Evolutionary conservation across 2,888 invertebrate species (phyloP), one percentile per base, ranked within the genome.

Genomic region (Diarsia dahlii): DNA sequence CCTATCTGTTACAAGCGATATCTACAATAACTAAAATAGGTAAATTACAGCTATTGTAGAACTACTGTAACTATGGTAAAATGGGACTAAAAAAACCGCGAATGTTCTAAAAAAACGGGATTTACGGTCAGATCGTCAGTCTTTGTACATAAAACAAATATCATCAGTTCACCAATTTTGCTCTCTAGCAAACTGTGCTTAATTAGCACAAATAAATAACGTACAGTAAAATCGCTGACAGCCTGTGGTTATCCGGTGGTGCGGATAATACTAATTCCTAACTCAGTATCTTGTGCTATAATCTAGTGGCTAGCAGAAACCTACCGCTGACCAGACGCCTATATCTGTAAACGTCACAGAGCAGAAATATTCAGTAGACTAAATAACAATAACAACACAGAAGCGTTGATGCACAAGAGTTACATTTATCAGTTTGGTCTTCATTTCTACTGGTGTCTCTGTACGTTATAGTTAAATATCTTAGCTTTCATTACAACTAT

Each of bases 231-330:
- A 45, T 39, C 15, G 12, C 12, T 10, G 20, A n/a, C 2, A 34
- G 8, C 18, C 10, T 2, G 60, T 15, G n/a, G 48, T 67, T 76
- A 80, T 85, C 65, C 60, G 45, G 8, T 23, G 10, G 50, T 60
- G 70, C 71, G 76, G 80, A 80, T 62, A 73, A 20, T 23, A 34
- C 70, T 86, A 87, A 86, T 88, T 88, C 80, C 74, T 85, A 72
- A 50, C 76, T 71, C 62, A 39, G 28, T 88, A 88, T 88, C 86
- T 90, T 71, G 78, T 76, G 79, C 80, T 84, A 84, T 89, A 89
- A 89, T 91, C 89, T 86, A 84, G 84, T 80, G 88, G 86, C 84
- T 78, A 83, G 81, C 78, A 60, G 71, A 71, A 79, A 80, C 81
- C 86, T 88, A 86, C 88, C 89, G 84, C 70, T 83, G 76, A 54